phyloP scores from a whole-genome alignment of 2,797 vertebrate genomes.

The Sarcophilus harrisii region DNA sequence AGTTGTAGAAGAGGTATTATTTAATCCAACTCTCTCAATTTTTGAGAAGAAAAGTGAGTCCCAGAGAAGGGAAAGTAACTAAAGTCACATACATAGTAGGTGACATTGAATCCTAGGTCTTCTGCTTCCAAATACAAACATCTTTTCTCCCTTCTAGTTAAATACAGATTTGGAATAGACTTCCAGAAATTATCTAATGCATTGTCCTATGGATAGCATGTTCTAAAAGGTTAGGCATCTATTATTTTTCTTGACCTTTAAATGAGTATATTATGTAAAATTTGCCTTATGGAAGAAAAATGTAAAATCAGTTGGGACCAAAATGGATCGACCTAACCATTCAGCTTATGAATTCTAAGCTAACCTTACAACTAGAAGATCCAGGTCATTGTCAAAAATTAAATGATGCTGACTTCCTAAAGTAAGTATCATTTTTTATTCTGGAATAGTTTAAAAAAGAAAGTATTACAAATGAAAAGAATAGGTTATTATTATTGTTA shows the following conservation, averaged over 20 bases:
- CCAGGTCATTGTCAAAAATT: not conserved
- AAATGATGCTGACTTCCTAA: conserved; percentile 22
- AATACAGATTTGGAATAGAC: not conserved
- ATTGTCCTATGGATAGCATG: conserved; percentile 25
- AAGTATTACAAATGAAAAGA: not conserved
- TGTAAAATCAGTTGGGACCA: conserved; percentile 3
- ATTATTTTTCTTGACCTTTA: conserved; percentile 40
- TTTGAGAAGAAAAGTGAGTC: not conserved
- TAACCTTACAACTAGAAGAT: not conserved
- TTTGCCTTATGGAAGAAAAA: conserved; percentile 50
- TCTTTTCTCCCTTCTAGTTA: not conserved
- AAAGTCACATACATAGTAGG: not conserved
- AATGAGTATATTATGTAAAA: conserved; percentile 42
- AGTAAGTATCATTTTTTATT: not conserved
- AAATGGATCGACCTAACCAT: not conserved
- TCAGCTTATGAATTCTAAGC: not conserved
- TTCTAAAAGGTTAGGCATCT: not conserved
- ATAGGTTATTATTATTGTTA: not conserved
- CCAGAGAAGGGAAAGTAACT: not conserved
- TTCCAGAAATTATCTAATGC: not conserved
- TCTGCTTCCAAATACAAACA: not conserved
- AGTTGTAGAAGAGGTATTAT: not conserved
- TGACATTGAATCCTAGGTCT: not conserved
- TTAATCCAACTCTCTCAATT: not conserved
- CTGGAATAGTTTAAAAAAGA: not conserved